Evolutionary conservation across 23 tunicate species (phyloP).

Genomic region (Corella eumyota): DNA sequence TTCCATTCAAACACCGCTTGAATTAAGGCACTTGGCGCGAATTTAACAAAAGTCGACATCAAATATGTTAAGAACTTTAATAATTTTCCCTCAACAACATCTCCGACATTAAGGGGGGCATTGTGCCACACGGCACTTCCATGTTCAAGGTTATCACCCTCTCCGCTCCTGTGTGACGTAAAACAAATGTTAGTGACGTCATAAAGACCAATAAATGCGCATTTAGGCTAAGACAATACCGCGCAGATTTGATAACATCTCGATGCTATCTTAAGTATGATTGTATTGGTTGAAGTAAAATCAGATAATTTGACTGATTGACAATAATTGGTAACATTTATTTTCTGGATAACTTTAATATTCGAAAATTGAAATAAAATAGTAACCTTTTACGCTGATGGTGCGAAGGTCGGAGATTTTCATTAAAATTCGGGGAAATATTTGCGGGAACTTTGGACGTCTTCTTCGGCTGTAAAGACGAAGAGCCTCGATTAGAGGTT

Average conservation of each 20-base stretch:
- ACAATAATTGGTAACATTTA: no score
- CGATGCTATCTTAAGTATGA: no score
- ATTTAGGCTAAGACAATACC: no score
- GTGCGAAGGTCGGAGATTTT: slow-evolving; percentile 60
- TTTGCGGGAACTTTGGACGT: slow-evolving; percentile 30
- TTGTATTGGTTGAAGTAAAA: no score
- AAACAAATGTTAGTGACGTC: background rate
- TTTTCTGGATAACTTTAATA: no score
- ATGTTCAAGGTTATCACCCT: slow-evolving; percentile 17
- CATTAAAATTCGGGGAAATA: slow-evolving; percentile 56
- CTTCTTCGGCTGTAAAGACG: slow-evolving; percentile 27
- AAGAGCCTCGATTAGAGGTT: slow-evolving; percentile 47
- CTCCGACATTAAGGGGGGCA: slow-evolving; percentile 40
- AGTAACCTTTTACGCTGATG: slow-evolving; percentile 32
- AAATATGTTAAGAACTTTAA: no score
- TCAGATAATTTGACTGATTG: no score
- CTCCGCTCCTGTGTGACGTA: slow-evolving; percentile 30
- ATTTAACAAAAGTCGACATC: no score
- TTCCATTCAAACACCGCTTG: no score
- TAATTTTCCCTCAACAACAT: slow-evolving; percentile 33
- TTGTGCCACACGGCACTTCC: slow-evolving; percentile 31
- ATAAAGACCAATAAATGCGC: background rate
- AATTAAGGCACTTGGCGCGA: no score
- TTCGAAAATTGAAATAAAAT: no score
- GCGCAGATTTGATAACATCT: no score